Base-by-base conservation (phyloP, 2,797 vertebrate genomes). In the Helostoma temminkii region DNA sequence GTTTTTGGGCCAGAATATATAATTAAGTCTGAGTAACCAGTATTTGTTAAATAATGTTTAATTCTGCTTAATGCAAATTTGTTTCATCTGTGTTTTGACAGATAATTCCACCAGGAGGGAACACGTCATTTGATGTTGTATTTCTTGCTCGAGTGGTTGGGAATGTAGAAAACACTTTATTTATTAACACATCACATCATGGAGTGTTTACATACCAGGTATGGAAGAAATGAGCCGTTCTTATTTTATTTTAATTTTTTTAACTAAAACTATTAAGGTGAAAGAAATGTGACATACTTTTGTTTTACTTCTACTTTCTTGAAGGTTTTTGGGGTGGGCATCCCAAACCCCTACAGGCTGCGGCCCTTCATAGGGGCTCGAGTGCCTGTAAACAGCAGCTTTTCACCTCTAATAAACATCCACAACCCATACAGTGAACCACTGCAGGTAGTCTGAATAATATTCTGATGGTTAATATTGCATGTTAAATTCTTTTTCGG, bases 101-200 rank as follows among this genome's bases (percentile, higher is more conserved):
- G 98, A 97, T 98, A 94, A 98, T 99, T 89, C 95, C 96, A 86
- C 98, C 98, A 57, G 98, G 97, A 91, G 98, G 98, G 62, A 99
- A 99, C 92, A 99, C 98, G 0, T 99, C 98, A 14, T 99, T 99
- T 56, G 97, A 99, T 93, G 97, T 99, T 8, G 97, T 99, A 90
- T 99, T 99, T 93, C 96, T 99, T 0, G 97, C 97, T 80, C 95
- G 98, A 94, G 96, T 98, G 87, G 97, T 99, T 88, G 98, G 98
- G 85, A 99, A 99, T 88, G 97, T 99, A 95, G 97, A 99, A 95
- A 99, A 99, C 92, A 99, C 98, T 90, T 98, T 99, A 98, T 99
- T 99, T 99, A 99, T 99, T 97, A 99, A 99, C 82, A 99, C 97
- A 74, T 98, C 97, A 76, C 96, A 97, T 94, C 98, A 99, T 89